Base-by-base conservation (phyloP, 2,888 invertebrate species). In the Nymphalis urticae region DNA sequence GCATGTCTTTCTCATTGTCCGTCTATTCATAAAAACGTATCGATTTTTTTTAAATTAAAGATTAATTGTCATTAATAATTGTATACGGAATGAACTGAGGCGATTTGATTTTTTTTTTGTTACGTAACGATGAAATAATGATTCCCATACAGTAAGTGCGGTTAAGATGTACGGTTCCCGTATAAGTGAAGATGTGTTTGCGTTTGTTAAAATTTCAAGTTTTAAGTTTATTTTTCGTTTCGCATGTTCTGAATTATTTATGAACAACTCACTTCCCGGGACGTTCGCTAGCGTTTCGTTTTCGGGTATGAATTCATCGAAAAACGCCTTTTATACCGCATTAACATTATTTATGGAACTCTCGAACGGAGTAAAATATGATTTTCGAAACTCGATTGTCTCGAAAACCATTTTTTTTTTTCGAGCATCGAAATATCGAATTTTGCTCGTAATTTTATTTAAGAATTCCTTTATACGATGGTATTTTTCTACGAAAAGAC, bases 31-130 rank as follows among this genome's bases (percentile, higher is more conserved):
- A 84, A 42, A 87, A 83, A 82, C 80, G 83, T 85, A 80, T 76
- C 75, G 72, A 73, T 82, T 85, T 87, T 32, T 32, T 85, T 85
- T 84, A 78, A 76, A 80, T 78, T 78, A 79, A 83, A 85, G 80
- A 82, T 89, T 56, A 89, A 90, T 89, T 89, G 88, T 88, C 86
- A 82, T 87, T 87, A 87, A 86, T 88, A 87, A 88, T 88, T 84
- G 80, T 79, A 74, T 77, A 76, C 5, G 76, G 76, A 79, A 70
- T 76, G 77, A 76, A 77, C 73, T 74, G 78, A 73, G 72, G 73
- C 76, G 79, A 81, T 81, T 82, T 81, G 68, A 75, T 82, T 56
- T 32, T n/a, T 27, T 27, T 32, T 16, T 27, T 32, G n/a, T 56
- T 56, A 24, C 54, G 5, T 16, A 53, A 53, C 58, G 58, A 42